Evolutionary conservation across 2,113 vertebrate species (phyloP), one percentile per base, ranked within the genome.

Genomic region (Penelope pileata): DNA sequence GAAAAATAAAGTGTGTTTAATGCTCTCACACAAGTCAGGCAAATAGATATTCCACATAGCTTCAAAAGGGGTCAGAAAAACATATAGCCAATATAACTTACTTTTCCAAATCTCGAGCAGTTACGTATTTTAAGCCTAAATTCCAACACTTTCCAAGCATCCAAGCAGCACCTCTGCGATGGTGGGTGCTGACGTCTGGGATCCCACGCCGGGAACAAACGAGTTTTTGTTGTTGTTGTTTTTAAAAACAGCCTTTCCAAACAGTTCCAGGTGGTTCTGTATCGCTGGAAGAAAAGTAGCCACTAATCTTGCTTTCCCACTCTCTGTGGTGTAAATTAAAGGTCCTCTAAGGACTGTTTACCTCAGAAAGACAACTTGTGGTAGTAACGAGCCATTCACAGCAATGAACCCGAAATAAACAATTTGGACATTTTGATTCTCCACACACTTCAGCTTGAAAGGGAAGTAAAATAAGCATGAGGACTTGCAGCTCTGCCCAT

Each of bases 81-180:
- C 24, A 63, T 48, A 27, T 30, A 45, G 18, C 17, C 1, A 18
- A 53, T 4, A 2, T 3, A 11, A 63, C 14, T 34, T 45, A 2
- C 64, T 83, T 73, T 34, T 42, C 62, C 19, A 47, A 24, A 34
- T 58, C 12, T 47, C 47, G 82, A 53, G 53, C 9, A 16, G 11
- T 43, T 16, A 16, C 10, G 6, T 0, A 0, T 10, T 69, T 86
- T 40, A 27, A 13, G 10, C 6, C 11, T 21, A 12, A 74, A 34
- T 6, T 56, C 26, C 38, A 12, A 7, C 19, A 4, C 15, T 17
- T 76, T 32, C 62, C 51, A 40, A 21, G 34, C 4, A 34, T 29
- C 38, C n/a, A n/a, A 14, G 7, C 4, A 3, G 48, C 47, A 40
- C 7, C 10, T 21, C 6, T 67, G 6, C 10, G n/a, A 0, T 1